A percentile compares a stretch with the other conserved stretches of the same genome.
Conservation (phyloP, 1,140 invertebrate genomes). For the Cyphomyrmex costatus region DNA sequence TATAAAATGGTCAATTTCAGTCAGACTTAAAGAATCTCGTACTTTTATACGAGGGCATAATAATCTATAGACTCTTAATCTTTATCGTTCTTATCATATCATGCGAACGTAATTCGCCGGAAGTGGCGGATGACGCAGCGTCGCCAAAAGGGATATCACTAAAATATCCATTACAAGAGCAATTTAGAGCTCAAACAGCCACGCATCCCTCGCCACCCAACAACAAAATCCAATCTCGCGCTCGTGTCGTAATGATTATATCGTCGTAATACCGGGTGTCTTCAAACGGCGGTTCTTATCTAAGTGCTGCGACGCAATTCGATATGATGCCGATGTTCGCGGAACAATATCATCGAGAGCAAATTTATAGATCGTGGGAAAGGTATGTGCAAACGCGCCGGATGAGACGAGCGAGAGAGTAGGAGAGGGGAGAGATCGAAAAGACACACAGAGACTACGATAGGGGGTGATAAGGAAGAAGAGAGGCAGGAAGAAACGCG, state of each 20-base stretch:
- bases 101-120: neutral
- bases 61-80: conserved; percentile 1
- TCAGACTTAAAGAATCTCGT: neutral
- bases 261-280: conserved; percentile 50
- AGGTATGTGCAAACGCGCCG: conserved; percentile 69
- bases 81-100: neutral
- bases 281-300: conserved; percentile 60
- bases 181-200: conserved; percentile 18
- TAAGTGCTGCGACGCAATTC: neutral
- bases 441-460: neutral
- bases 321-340: neutral
- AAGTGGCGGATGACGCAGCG: neutral
- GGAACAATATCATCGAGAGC: conserved; percentile 76
- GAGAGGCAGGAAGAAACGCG: conserved; percentile 44
- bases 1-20: neutral
- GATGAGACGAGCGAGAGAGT: neutral
- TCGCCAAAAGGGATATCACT: conserved; percentile 18
- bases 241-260: conserved; percentile 22
- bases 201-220: neutral
- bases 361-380: conserved; percentile 78
- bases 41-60: neutral
- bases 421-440: neutral
- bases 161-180: conserved; percentile 47
- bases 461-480: conserved; percentile 19
- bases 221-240: conserved; percentile 61